Evolutionary conservation across 2,797 vertebrate genomes (phyloP).

Genomic region (Salarias fasciatus): DNA sequence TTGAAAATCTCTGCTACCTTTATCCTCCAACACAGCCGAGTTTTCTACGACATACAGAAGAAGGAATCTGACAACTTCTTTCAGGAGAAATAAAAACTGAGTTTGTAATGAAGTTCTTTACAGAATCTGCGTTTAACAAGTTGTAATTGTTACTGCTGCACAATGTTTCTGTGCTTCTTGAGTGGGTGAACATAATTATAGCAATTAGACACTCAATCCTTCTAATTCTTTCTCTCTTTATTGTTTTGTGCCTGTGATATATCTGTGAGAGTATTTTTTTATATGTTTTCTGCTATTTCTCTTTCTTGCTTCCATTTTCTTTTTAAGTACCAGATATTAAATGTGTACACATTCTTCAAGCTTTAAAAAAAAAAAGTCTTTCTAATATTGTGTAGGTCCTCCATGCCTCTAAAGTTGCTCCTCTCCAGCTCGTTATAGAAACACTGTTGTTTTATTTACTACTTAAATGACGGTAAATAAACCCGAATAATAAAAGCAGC

Average conservation of each 20-base stretch:
- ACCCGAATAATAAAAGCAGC: too few relatives aligned
- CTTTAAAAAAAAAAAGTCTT: too few relatives aligned
- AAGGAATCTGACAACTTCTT: constrained; percentile 10
- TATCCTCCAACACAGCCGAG: too few relatives aligned
- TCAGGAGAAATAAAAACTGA: constrained; percentile 5
- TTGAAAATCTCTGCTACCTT: not conserved
- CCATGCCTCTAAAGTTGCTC: too few relatives aligned
- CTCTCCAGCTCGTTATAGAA: too few relatives aligned
- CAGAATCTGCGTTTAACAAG: constrained; percentile 37
- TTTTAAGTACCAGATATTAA: not conserved
- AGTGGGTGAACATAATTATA: constrained; percentile 63
- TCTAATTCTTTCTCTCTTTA: constrained; percentile 29
- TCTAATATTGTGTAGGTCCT: too few relatives aligned
- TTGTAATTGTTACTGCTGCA: constrained; percentile 43
- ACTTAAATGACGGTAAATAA: too few relatives aligned
- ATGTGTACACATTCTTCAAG: too few relatives aligned
- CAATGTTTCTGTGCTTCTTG: constrained; percentile 41
- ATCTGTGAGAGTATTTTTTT: not conserved
- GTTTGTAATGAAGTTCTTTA: constrained; percentile 20
- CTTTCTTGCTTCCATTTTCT: not conserved
- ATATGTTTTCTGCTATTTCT: not conserved
- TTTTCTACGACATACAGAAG: not conserved
- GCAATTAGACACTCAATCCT: constrained; percentile 47
- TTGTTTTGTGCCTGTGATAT: constrained; percentile 19
- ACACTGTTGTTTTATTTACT: too few relatives aligned